phyloP scores from a whole-genome alignment of 1,140 invertebrate genomes.

The Drosophila nannoptera region DNA sequence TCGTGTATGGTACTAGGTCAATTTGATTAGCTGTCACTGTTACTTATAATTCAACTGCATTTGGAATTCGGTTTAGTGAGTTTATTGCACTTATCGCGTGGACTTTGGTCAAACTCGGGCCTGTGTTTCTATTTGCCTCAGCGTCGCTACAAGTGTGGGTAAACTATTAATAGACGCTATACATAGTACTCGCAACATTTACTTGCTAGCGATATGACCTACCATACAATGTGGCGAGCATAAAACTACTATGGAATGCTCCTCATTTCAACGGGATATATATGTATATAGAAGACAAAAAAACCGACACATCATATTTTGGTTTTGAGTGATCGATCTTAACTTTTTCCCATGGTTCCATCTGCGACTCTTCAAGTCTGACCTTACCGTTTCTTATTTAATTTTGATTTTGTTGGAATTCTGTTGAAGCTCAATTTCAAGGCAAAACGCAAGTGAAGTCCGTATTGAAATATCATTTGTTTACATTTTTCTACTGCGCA shows the following conservation, averaged over 20 bases:
- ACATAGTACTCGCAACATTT: slow-evolving; percentile 26
- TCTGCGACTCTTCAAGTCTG: not conserved
- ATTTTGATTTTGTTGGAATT: slow-evolving; percentile 23
- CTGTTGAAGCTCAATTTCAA: slow-evolving; percentile 44
- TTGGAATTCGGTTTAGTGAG: slow-evolving; percentile 50
- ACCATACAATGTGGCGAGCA: no score
- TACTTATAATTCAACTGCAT: slow-evolving; percentile 33
- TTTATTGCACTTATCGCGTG: slow-evolving; percentile 67
- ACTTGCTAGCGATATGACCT: not conserved
- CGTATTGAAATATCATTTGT: slow-evolving; percentile 29
- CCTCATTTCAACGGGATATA: no score
- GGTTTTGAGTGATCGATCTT: not conserved
- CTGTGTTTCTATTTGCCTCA: slow-evolving; percentile 28
- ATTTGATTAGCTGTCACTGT: slow-evolving; percentile 27
- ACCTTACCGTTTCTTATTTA: slow-evolving; percentile 11
- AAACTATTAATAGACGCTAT: slow-evolving; percentile 53
- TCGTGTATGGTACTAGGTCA: not conserved
- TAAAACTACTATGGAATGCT: no score
- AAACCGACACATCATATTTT: no score
- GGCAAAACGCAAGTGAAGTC: slow-evolving; percentile 56
- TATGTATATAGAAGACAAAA: no score
- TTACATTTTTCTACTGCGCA: slow-evolving; percentile 44
- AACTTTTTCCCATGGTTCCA: not conserved
- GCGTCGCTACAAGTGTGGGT: slow-evolving; percentile 43
- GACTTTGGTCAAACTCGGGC: slow-evolving; percentile 56